Evolutionary conservation across 2,113 vertebrate species (phyloP), one percentile per base, ranked within the genome.

Genomic region (Anarhynchus alexandrinus): DNA sequence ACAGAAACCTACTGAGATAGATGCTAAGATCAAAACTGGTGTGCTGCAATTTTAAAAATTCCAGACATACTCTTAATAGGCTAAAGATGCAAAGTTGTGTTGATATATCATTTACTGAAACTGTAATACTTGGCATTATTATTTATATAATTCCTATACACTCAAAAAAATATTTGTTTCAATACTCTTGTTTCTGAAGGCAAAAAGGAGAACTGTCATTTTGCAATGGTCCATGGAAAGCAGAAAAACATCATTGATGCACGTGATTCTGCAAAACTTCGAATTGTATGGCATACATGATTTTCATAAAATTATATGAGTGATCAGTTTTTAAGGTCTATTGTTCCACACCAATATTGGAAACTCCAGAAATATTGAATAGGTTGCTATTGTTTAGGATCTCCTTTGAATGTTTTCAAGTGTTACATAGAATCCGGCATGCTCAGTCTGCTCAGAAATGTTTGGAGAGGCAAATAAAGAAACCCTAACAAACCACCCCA

Each of bases 1-100:
- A 69, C 62, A 90, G 62, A 97, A 96, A 80, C 45, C 32, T 95
- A 76, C 71, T 80, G 61, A 55, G 32, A 51, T 88, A 95, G 89
- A 94, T 65, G 62, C 55, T 95, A 90, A 97, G 89, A 96, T 98
- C 93, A 95, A 98, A 97, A 94, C 79, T 65, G 27, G 64, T 82
- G 21, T 83, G 49, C 52, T 32, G 30, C 42, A 58, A 92, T 94
- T 94, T 86, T 70, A 97, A 94, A 94, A 88, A 94, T 20, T 90
- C 65, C 67, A 95, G 59, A 61, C 83, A 86, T 93, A 86, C 43
- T 90, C 94, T 97, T 96, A 97, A 96, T 87, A 95, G 86, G 92
- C 65, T 88, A 97, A 97, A 94, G 78, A 97, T 91, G 58, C 52
- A 90, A 97, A 97, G 58, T 93, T 97, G 20, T 79, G 74, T 94